Evolutionary conservation across 2,888 invertebrate genomes (phyloP).

Genomic region (Nomada fabriciana): DNA sequence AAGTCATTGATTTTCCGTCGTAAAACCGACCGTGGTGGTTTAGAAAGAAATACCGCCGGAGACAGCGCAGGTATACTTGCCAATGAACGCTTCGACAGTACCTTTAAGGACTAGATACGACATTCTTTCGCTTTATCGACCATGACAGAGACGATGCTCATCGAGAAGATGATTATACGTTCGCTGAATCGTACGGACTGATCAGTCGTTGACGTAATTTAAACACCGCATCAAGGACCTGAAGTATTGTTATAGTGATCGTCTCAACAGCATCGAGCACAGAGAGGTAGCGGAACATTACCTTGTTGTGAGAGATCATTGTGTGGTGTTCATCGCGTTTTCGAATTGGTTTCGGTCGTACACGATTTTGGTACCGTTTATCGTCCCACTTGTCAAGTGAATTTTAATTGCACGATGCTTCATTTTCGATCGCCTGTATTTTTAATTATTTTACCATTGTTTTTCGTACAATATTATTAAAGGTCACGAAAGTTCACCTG

Average conservation of each 20-base stretch:
- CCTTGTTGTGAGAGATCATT: neutral
- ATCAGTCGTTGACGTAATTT: conserved; percentile 26
- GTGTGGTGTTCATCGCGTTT: neutral
- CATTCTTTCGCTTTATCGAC: conserved; percentile 48
- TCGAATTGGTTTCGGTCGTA: conserved; percentile 1
- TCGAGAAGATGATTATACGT: conserved; percentile 19
- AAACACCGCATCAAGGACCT: conserved; percentile 10
- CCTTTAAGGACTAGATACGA: conserved; percentile 20
- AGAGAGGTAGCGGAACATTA: conserved; percentile 13
- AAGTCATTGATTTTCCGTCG: conserved; percentile 49
- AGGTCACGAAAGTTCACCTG: neutral
- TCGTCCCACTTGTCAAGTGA: conserved; percentile 26
- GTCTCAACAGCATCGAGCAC: too few species aligned
- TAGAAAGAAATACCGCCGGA: conserved; percentile 19
- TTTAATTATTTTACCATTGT: neutral
- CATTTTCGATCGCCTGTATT: neutral
- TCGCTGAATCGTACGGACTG: conserved; percentile 16
- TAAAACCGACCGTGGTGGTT: conserved; percentile 31
- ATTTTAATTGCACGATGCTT: conserved; percentile 15
- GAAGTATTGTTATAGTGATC: conserved; percentile 6
- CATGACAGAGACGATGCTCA: conserved; percentile 14
- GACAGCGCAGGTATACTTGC: conserved; percentile 25
- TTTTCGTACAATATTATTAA: neutral
- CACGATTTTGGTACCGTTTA: conserved; percentile 26
- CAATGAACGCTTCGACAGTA: conserved; percentile 41